phyloP scores from a whole-genome alignment of 2,797 vertebrate species.

The Parotocinclus haroldoi region DNA sequence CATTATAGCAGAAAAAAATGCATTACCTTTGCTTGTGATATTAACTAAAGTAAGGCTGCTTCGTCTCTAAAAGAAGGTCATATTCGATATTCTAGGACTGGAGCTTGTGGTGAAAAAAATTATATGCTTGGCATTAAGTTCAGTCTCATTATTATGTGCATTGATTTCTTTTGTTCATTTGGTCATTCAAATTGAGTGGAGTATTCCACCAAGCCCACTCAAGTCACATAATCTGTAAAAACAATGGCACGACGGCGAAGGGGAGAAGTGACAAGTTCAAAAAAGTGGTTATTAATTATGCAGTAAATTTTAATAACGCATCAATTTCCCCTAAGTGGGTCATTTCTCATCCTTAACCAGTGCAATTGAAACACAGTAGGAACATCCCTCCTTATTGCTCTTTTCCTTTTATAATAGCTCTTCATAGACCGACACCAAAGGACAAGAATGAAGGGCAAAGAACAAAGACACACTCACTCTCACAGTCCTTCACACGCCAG shows the following conservation, averaged over 20 bases:
- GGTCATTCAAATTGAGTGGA: conserved; percentile 18
- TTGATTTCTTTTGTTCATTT: conserved; percentile 32
- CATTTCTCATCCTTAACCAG: conserved; percentile 33
- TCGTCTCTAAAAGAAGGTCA: conserved; percentile 13
- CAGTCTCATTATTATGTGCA: conserved; percentile 32
- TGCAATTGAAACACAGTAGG: conserved; percentile 25
- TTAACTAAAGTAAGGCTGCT: background rate
- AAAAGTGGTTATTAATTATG: conserved; percentile 34
- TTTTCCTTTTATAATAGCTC: conserved; percentile 25
- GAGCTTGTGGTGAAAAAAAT: conserved; percentile 13
- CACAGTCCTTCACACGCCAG: conserved; percentile 31
- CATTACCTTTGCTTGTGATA: conserved; percentile 6
- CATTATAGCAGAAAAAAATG: background rate
- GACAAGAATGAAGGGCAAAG: conserved; percentile 47
- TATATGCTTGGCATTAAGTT: conserved; percentile 23
- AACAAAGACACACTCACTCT: conserved; percentile 35
- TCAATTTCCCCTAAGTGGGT: conserved; percentile 36
- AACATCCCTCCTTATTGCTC: conserved; percentile 30
- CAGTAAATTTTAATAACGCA: conserved; percentile 33
- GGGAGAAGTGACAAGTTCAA: conserved; percentile 4
- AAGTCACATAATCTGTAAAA: conserved; percentile 12
- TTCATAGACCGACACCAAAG: conserved; percentile 35
- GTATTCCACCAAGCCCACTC: conserved; percentile 21
- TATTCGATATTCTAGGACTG: conserved; percentile 14
- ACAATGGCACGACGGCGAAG: conserved; percentile 1